Percentiles rank a stretch among this genome's conserved stretches.
Evolutionary conservation across 2,888 invertebrate species (phyloP).

Genomic region (Hydropsyche betteni): DNA sequence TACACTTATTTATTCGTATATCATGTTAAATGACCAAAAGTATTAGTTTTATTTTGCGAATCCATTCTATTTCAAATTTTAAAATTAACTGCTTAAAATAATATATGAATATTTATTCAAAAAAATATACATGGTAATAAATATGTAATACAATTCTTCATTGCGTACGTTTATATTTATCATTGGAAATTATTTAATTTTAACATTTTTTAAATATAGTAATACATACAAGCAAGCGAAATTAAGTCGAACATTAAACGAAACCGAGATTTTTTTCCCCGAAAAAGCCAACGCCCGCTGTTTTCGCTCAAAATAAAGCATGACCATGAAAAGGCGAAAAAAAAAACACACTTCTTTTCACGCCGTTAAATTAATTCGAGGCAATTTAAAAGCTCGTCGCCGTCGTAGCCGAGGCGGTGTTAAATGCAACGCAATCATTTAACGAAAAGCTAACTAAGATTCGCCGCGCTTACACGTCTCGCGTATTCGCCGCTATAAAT

Average conservation of each 20-base stretch:
- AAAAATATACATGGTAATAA: too few species aligned
- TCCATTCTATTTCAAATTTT: neutral
- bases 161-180: neutral
- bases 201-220: neutral
- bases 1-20: too few species aligned
- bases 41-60: neutral
- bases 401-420: neutral
- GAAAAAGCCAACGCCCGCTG: too few species aligned
- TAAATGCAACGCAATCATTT: constrained; percentile 24
- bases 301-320: too few species aligned
- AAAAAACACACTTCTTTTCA: constrained; percentile 2
- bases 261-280: too few species aligned
- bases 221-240: neutral
- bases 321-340: neutral
- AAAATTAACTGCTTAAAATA: too few species aligned
- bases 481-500: too few species aligned
- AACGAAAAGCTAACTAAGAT: neutral
- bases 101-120: too few species aligned
- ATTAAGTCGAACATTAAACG: too few species aligned
- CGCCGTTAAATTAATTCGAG: constrained; percentile 25
- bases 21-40: too few species aligned
- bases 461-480: too few species aligned
- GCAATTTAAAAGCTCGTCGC: constrained; percentile 26
- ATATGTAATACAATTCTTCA: too few species aligned
- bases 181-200: neutral